A percentile compares a stretch with the other conserved stretches of the same genome.
These are phyloP conservation scores for Ceramica pisi DNA, from an alignment of 2,888 invertebrate genomes.

Conservation along the genomic window DNA sequence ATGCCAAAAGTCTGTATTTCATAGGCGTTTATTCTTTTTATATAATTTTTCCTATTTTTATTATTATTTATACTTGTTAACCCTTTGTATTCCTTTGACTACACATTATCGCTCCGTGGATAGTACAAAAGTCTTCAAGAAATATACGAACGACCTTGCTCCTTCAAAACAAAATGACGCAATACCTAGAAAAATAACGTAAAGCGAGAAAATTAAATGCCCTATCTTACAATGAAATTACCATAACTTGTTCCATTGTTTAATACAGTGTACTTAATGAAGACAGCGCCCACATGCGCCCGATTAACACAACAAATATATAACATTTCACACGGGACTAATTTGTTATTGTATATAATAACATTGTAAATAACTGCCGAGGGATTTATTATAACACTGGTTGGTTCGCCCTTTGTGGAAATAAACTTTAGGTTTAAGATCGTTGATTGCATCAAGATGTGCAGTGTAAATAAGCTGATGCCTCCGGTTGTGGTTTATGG, in stretches of 20 bases:
- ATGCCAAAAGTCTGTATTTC: too few species aligned
- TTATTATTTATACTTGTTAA: neutral
- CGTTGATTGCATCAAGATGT: slow-evolving; percentile 49
- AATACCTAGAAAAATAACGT: slow-evolving; percentile 40
- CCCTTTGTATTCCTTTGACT: neutral
- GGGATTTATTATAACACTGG: slow-evolving; percentile 44
- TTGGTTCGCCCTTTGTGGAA: slow-evolving; percentile 34
- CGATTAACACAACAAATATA: slow-evolving; percentile 51
- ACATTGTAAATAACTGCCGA: slow-evolving; percentile 51
- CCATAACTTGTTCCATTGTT: slow-evolving; percentile 48
- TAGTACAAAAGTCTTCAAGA: neutral
- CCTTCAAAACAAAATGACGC: slow-evolving; percentile 40
- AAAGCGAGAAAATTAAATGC: slow-evolving; percentile 24
- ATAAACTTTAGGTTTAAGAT: slow-evolving; percentile 28
- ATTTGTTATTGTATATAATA: slow-evolving; percentile 53
- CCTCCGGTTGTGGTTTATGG: neutral
- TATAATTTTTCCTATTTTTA: neutral
- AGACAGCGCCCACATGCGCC: slow-evolving; percentile 45
- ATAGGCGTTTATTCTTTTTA: too few species aligned
- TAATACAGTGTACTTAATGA: neutral
- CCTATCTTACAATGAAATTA: slow-evolving; percentile 33
- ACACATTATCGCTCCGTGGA: neutral
- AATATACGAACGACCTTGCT: slow-evolving; percentile 27
- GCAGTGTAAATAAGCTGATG: slow-evolving; percentile 21
- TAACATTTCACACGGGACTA: slow-evolving; percentile 49